phyloP scores from a whole-genome alignment of 2,888 invertebrate species.

The Sepiola atlantica region DNA sequence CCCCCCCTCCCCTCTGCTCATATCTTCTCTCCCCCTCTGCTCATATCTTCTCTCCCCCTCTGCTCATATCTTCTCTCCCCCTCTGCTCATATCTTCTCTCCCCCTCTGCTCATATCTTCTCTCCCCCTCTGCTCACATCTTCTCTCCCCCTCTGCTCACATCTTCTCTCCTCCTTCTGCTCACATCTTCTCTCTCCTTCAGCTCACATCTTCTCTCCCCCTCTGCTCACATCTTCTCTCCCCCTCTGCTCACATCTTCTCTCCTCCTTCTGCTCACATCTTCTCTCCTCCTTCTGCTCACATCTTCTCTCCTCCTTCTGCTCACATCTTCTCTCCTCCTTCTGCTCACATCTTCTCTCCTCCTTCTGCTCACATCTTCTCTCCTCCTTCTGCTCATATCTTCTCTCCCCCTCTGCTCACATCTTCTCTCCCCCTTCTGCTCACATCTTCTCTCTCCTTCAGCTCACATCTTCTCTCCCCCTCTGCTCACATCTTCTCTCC shows the following conservation, averaged over 20 bases:
- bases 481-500: too few species aligned
- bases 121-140: too few species aligned
- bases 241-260: accelerated
- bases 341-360: not conserved
- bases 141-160: too few species aligned
- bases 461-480: too few species aligned
- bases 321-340: not conserved
- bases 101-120: not conserved
- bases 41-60: too few species aligned
- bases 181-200: not conserved
- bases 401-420: not conserved
- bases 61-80: not conserved
- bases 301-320: too few species aligned
- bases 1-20: too few species aligned
- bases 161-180: not conserved
- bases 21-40: too few species aligned
- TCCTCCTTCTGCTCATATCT: not conserved
- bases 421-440: not conserved
- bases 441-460: too few species aligned
- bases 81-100: not conserved
- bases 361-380: not conserved
- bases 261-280: too few species aligned
- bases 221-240: not conserved
- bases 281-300: not conserved
- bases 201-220: not conserved